A percentile compares a stretch with the other conserved stretches of the same genome.
Evolutionary conservation across 2,888 invertebrate species (phyloP).

Genomic region (Agrochola macilenta): DNA sequence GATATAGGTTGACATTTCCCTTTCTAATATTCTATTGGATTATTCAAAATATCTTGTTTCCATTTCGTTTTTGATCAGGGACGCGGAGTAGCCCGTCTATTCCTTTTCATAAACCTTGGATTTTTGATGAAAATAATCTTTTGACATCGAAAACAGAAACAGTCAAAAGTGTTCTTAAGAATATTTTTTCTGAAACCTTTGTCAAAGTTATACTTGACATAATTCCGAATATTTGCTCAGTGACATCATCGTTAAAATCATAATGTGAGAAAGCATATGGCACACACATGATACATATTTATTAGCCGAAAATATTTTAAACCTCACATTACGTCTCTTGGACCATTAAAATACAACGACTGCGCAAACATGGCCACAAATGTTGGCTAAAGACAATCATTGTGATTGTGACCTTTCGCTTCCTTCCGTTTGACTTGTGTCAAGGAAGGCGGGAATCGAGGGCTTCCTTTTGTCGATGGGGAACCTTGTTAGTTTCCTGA

Average conservation of each 20-base stretch:
- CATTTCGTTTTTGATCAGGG: constrained; percentile 8
- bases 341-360: constrained; percentile 45
- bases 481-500: constrained; percentile 34
- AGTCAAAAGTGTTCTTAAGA: neutral
- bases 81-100: neutral
- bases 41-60: constrained; percentile 27
- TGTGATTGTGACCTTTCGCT: constrained; percentile 44
- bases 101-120: neutral
- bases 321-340: constrained; percentile 13
- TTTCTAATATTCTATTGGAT: constrained; percentile 29
- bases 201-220: constrained; percentile 27
- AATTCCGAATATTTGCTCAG: constrained; percentile 22
- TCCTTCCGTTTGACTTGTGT: constrained; percentile 24
- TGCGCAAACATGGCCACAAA: constrained; percentile 21
- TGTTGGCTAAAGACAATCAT: constrained; percentile 6
- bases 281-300: constrained; percentile 47
- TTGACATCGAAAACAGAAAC: neutral
- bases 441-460: constrained; percentile 36
- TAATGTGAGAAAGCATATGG: constrained; percentile 56
- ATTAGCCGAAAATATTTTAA: constrained; percentile 39
- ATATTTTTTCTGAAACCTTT: neutral
- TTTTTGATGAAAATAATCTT: neutral
- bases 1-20: constrained; percentile 46
- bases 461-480: constrained; percentile 40
- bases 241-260: constrained; percentile 53